Percentiles rank a stretch among this genome's conserved stretches.
Conservation (phyloP, 2,797 vertebrate genomes). For the Sebastes trivittatus region DNA sequence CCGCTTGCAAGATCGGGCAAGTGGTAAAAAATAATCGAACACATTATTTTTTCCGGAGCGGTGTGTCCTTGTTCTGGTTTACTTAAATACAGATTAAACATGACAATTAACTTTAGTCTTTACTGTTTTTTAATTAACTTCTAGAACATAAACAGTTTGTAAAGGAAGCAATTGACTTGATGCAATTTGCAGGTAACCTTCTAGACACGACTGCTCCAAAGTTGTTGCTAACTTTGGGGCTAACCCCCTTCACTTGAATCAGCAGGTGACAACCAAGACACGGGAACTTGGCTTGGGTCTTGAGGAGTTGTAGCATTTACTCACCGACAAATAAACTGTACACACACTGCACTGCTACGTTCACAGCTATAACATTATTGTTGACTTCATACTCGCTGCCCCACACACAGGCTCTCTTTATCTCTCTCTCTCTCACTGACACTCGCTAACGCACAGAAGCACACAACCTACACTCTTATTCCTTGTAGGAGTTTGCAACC, state of each 20-base stretch:
- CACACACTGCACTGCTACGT: not conserved
- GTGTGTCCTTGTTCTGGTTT: not conserved
- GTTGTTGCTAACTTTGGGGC: not conserved
- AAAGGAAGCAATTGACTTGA: not conserved
- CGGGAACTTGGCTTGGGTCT: not conserved
- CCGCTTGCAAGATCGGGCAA: too few species aligned
- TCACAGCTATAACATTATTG: not conserved
- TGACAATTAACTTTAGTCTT: not conserved
- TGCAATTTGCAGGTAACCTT: too few species aligned
- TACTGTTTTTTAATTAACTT: not conserved
- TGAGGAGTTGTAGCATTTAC: not conserved
- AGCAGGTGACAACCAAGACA: not conserved
- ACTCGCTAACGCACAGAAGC: too few species aligned
- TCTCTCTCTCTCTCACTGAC: too few species aligned
- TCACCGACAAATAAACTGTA: not conserved
- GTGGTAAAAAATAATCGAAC: too few species aligned
- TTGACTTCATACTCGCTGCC: not conserved
- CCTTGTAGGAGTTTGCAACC: too few species aligned
- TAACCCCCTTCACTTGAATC: not conserved
- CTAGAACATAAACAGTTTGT: not conserved
- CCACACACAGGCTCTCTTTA: not conserved
- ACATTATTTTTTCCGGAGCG: too few species aligned
- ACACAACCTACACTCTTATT: too few species aligned
- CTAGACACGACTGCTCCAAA: not conserved
- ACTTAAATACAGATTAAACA: not conserved